These are phyloP conservation scores for Onychomys arenicola DNA, from an alignment of 2,797 vertebrate species.

Conservation along the genomic window DNA sequence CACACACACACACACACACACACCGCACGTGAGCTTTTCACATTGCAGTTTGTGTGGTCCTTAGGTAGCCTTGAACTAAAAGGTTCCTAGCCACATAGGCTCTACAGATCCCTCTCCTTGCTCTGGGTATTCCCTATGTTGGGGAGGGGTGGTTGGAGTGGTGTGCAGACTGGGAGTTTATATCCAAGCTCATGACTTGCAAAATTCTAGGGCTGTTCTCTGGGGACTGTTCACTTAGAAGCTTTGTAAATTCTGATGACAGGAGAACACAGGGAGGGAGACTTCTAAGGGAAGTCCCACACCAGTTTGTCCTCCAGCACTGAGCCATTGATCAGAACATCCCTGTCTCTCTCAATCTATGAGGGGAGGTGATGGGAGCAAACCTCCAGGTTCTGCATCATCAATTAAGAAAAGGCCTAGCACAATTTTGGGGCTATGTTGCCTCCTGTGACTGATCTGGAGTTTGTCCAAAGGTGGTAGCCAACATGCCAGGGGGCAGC, in stretches of 20 bases:
- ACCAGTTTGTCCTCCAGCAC: slow-evolving; percentile 81
- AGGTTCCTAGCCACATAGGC: slow-evolving; percentile 36
- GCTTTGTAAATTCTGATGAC: slow-evolving; percentile 83
- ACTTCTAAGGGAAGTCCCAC: slow-evolving; percentile 79
- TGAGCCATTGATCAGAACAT: slow-evolving; percentile 81
- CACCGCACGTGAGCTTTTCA: background rate
- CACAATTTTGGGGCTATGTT: slow-evolving; percentile 70
- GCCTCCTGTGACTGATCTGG: slow-evolving; percentile 72
- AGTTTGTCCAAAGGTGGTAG: slow-evolving; percentile 78
- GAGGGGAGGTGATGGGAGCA: slow-evolving; percentile 76
- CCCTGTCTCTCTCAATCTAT: slow-evolving; percentile 77
- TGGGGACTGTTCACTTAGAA: slow-evolving; percentile 81
- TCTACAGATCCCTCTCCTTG: slow-evolving; percentile 46
- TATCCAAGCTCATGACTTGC: slow-evolving; percentile 84
- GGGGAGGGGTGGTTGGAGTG: background rate
- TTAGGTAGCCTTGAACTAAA: background rate
- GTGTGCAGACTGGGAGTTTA: slow-evolving; percentile 72
- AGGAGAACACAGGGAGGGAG: slow-evolving; percentile 78
- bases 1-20: background rate
- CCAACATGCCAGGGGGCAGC: slow-evolving; percentile 71
- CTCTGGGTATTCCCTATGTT: slow-evolving; percentile 66
- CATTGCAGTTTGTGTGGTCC: background rate
- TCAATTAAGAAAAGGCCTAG: slow-evolving; percentile 76
- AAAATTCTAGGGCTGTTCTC: slow-evolving; percentile 84
- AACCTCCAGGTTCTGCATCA: slow-evolving; percentile 81